Evolutionary conservation across 2,797 vertebrate genomes (phyloP).

Genomic region (Karalla daura): DNA sequence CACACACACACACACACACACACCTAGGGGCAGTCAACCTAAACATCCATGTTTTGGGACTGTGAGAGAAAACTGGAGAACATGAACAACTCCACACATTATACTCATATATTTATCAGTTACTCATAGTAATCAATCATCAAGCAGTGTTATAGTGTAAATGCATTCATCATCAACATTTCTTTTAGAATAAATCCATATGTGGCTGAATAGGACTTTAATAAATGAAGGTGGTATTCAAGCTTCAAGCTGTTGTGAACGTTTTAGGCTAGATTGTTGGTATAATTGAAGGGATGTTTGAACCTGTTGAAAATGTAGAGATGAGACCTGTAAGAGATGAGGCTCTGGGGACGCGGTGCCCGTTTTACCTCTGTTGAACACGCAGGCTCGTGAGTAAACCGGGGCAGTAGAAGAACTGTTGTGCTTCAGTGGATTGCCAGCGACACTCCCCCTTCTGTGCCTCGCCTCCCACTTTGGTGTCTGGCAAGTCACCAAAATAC

Average conservation of each 20-base stretch:
- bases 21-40: too few relatives aligned
- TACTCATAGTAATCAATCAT: too few relatives aligned
- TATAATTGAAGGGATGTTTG: slow-evolving; percentile 5
- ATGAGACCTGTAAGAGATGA: neutral
- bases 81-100: too few relatives aligned
- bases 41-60: too few relatives aligned
- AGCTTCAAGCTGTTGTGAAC: slow-evolving; percentile 18
- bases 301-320: neutral
- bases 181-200: too few relatives aligned
- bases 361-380: slow-evolving; percentile 21
- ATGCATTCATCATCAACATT: too few relatives aligned
- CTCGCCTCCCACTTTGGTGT: slow-evolving; percentile 19
- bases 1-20: too few relatives aligned
- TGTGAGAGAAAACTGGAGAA: too few relatives aligned
- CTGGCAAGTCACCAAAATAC: slow-evolving; percentile 32
- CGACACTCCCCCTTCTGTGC: slow-evolving; percentile 3
- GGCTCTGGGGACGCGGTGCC: neutral
- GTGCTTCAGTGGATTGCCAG: slow-evolving; percentile 13
- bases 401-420: neutral
- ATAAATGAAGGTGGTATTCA: slow-evolving; percentile 16
- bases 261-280: slow-evolving; percentile 7
- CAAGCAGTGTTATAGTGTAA: too few relatives aligned
- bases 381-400: neutral
- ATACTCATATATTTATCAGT: too few relatives aligned
- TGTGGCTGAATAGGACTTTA: slow-evolving; percentile 11